phyloP scores from a whole-genome alignment of 1,140 invertebrate genomes.

The Linepithema humile region DNA sequence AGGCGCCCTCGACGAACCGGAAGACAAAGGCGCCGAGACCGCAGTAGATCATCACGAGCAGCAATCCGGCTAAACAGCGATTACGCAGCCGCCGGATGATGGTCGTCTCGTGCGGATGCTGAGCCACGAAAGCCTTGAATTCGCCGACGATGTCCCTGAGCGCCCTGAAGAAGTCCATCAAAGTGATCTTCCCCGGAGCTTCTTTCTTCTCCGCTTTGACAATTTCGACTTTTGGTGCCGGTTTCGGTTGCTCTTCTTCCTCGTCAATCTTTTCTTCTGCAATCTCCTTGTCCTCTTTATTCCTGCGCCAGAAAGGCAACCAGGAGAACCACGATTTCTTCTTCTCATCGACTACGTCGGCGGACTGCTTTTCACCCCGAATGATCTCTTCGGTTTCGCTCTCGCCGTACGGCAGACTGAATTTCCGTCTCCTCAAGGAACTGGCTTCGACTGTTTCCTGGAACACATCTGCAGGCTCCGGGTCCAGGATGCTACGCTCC shows the following conservation, averaged over 20 bases:
- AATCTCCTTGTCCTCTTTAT: slow-evolving; percentile 54
- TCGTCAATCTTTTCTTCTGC: slow-evolving; percentile 1
- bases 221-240: not conserved
- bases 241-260: slow-evolving; percentile 14
- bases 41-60: slow-evolving; percentile 89
- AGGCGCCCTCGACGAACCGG: slow-evolving; percentile 91
- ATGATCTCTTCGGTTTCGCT: slow-evolving; percentile 56
- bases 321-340: slow-evolving; percentile 76
- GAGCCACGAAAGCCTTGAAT: slow-evolving; percentile 80
- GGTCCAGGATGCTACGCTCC: slow-evolving; percentile 74
- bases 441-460: slow-evolving; percentile 65
- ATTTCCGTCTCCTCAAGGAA: slow-evolving; percentile 66
- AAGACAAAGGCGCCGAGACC: slow-evolving; percentile 92
- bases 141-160: slow-evolving; percentile 73
- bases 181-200: slow-evolving; percentile 61
- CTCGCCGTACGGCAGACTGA: slow-evolving; percentile 52
- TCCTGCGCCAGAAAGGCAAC: slow-evolving; percentile 73
- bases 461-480: slow-evolving; percentile 66
- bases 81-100: slow-evolving; percentile 87
- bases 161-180: slow-evolving; percentile 75
- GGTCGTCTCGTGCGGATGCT: slow-evolving; percentile 85
- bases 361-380: slow-evolving; percentile 5
- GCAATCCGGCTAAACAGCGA: slow-evolving; percentile 87
- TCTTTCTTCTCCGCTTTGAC: not conserved
- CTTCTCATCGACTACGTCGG: not conserved